These are phyloP conservation scores for Meteorus sp. DNA, from an alignment of 1,140 invertebrate species.

Conservation along the genomic window DNA sequence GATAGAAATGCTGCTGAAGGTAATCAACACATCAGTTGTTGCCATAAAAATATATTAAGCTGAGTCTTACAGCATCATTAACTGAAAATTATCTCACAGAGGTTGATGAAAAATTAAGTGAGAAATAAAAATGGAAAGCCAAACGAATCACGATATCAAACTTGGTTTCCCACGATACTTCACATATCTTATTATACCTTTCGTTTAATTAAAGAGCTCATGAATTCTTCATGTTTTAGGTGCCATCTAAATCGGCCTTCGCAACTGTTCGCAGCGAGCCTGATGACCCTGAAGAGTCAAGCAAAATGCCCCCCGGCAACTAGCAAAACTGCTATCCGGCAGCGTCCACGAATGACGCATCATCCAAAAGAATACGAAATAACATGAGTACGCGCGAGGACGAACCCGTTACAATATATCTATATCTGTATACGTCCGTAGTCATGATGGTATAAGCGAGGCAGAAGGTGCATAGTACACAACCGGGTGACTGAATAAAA, in stretches of 20 bases:
- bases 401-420: background rate
- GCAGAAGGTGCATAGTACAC: too few species aligned
- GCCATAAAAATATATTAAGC: background rate
- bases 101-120: too few species aligned
- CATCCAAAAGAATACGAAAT: slow-evolving; percentile 44
- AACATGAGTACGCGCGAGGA: slow-evolving; percentile 27
- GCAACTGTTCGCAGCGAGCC: background rate
- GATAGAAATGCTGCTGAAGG: background rate
- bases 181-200: too few species aligned
- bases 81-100: too few species aligned
- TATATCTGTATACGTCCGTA: background rate
- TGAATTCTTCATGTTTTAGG: too few species aligned
- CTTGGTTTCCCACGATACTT: too few species aligned
- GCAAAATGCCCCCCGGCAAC: slow-evolving; percentile 26
- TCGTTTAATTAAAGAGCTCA: too few species aligned
- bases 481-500: too few species aligned
- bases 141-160: too few species aligned
- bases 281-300: slow-evolving; percentile 1
- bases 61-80: too few species aligned
- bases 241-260: too few species aligned
- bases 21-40: background rate
- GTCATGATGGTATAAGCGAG: background rate
- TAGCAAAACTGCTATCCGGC: slow-evolving; percentile 17
- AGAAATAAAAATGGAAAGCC: too few species aligned
- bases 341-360: slow-evolving; percentile 45